A percentile compares a stretch with the other conserved stretches of the same genome.
Conservation (phyloP, 1,140 invertebrate species). For the Aphaenogaster floridana region DNA sequence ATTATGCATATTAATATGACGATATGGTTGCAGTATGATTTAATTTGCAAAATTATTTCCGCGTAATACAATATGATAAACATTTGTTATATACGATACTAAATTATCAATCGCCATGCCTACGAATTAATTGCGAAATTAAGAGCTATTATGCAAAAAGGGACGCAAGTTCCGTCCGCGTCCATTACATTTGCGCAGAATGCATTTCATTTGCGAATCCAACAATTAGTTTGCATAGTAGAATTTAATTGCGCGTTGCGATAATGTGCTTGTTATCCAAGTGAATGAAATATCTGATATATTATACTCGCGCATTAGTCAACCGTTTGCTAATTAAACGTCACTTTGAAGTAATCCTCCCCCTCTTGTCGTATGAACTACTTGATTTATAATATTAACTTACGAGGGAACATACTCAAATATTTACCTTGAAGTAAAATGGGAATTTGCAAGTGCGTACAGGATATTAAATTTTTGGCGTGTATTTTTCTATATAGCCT, state of each 20-base stretch:
- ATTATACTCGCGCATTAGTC: conserved; percentile 33
- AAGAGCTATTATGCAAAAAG: conserved; percentile 61
- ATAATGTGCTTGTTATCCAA: conserved; percentile 49
- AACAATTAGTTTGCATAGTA: conserved; percentile 58
- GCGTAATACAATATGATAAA: conserved; percentile 23
- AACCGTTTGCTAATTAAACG: conserved; percentile 38
- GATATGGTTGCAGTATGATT: neutral
- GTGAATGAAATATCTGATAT: conserved; percentile 53
- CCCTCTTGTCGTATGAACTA: neutral
- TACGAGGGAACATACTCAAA: neutral
- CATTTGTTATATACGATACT: conserved; percentile 17
- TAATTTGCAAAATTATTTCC: conserved; percentile 53
- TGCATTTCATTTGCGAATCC: conserved; percentile 41
- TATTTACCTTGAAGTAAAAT: conserved; percentile 20
- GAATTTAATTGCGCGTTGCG: conserved; percentile 57
- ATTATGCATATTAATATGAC: conserved; percentile 4
- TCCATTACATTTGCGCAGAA: conserved; percentile 30
- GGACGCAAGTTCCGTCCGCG: conserved; percentile 9
- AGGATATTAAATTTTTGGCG: neutral
- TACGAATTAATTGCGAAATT: conserved; percentile 56
- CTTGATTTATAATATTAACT: conserved; percentile 4
- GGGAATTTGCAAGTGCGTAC: neutral
- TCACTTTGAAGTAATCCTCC: conserved; percentile 28
- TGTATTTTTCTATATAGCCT: neutral
- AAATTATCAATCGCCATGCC: conserved; percentile 47